Base-by-base conservation (phyloP, 2,888 invertebrate species). In the Mermis nigrescens region DNA sequence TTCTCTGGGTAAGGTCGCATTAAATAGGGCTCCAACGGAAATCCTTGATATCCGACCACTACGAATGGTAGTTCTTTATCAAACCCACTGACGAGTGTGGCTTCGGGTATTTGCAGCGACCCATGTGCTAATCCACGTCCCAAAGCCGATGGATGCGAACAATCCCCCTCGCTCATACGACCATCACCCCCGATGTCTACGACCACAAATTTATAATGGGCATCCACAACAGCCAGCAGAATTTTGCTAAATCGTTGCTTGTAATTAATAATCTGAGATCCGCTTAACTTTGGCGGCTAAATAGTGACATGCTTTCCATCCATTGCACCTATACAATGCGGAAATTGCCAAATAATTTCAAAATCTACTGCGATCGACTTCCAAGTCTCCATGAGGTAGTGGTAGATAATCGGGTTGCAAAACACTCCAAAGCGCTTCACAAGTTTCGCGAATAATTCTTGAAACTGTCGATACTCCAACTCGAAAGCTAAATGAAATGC, bases 271-370 rank as follows among this genome's bases (percentile, higher is more conserved):
- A 28, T 27, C 22, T 27, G 4, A 15, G 27, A 27, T 4, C 54
- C 54, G 12, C 54, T 29, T 4, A 7, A 12, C 12, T 7, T 7
- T 54, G 54, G 54, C 4, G 28, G 4, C 29, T 54, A 22, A 28
- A 54, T 54, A 4, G 7, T 24, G 29, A 54, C 54, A 24, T 54
- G 54, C 31, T 54, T 54, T 28, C 54, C 54, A 24, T 48, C 51
- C 7, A 48, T 48, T 24, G 51, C 51, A n/a, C 51, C 51, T 7
- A 48, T 24, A 24, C 54, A 54, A 54, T 54, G 19, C 7, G 54
- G 54, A 54, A 54, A 54, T 4, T 54, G 4, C 54, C 54, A 54
- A 7, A 27, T 4, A 26, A 3, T 22, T 7, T 28, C 4, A 54
- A 54, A 54, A 29, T 54, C 54, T 29, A 7, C 27, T 7, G 31